A percentile compares a stretch with the other conserved stretches of the same genome.
Conservation (phyloP, 2,113 vertebrate genomes). For the Microtus oregoni region DNA sequence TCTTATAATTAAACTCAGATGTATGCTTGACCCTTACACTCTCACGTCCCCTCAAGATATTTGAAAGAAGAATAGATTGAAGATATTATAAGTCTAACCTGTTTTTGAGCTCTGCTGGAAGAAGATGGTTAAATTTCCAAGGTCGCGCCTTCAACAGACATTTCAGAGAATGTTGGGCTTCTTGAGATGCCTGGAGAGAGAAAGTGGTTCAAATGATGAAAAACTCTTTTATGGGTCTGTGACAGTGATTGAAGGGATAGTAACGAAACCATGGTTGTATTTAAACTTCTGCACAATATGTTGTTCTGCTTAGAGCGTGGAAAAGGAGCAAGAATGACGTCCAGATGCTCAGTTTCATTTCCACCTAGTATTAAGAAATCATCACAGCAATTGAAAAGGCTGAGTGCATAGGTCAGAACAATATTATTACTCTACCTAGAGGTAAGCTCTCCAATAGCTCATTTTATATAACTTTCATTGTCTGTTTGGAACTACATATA, state of each 20-base stretch:
- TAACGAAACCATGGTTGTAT: not conserved
- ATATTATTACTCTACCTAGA: conserved; percentile 32
- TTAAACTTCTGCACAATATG: conserved; percentile 60
- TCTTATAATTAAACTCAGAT: conserved; percentile 77
- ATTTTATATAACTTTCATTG: not conserved
- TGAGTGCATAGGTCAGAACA: conserved; percentile 30
- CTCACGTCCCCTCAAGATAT: conserved; percentile 38
- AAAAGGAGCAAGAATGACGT: conserved; percentile 73
- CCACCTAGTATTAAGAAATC: conserved; percentile 51
- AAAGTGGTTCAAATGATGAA: not conserved
- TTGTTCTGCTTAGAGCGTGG: conserved; percentile 68
- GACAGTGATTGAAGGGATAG: not conserved
- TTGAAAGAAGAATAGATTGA: conserved; percentile 64
- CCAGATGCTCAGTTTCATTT: conserved; percentile 81
- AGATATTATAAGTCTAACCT: conserved; percentile 66
- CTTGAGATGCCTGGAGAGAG: not conserved
- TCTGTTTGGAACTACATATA: not conserved
- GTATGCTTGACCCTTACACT: conserved; percentile 45
- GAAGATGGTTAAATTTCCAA: not conserved
- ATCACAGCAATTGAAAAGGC: conserved; percentile 26
- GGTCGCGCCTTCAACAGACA: not conserved
- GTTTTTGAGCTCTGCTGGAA: not conserved
- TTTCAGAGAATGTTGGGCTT: conserved; percentile 69
- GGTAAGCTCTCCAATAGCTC: not conserved
- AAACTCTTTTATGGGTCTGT: conserved; percentile 22